These are phyloP conservation scores for Serripes groenlandicus DNA, from an alignment of 2,888 invertebrate species.

Conservation along the genomic window DNA sequence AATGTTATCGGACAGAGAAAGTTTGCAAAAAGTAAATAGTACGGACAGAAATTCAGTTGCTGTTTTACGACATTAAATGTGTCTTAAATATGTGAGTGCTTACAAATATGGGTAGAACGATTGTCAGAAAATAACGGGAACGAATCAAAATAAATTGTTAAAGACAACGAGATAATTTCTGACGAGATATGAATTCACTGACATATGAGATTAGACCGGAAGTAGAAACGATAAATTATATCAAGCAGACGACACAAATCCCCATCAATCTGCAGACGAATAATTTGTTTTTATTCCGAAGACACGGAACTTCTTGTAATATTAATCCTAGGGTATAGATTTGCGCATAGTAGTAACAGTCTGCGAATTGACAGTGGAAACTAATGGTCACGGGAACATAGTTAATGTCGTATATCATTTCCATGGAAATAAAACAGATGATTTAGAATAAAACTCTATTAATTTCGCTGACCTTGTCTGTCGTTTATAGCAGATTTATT, in stretches of 20 bases:
- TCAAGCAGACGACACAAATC: slow-evolving; percentile 62
- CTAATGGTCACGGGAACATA: not conserved
- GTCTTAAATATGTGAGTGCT: not conserved
- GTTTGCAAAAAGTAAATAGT: not conserved
- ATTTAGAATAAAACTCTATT: too few relatives aligned
- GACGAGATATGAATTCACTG: slow-evolving; percentile 63
- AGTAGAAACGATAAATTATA: slow-evolving; percentile 67
- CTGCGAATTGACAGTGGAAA: slow-evolving; percentile 10
- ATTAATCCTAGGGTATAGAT: slow-evolving; percentile 31
- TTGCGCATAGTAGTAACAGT: slow-evolving; percentile 26
- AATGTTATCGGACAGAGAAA: too few relatives aligned
- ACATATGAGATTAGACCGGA: slow-evolving; percentile 67
- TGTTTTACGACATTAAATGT: slow-evolving; percentile 1
- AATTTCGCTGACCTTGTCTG: too few relatives aligned
- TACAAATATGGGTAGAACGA: slow-evolving; percentile 16
- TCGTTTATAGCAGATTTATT: too few relatives aligned
- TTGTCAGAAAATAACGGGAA: slow-evolving; percentile 26
- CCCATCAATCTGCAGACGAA: slow-evolving; percentile 67
- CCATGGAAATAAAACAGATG: not conserved
- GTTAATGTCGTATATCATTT: slow-evolving; percentile 27
- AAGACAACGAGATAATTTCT: slow-evolving; percentile 69
- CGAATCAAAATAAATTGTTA: slow-evolving; percentile 64
- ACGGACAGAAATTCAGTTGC: not conserved
- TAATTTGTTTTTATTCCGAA: slow-evolving; percentile 62
- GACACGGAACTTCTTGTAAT: slow-evolving; percentile 51